Percentiles rank a stretch among this genome's conserved stretches.
phyloP scores from a whole-genome alignment of 2,888 invertebrate species.

The Tortrix viridana region DNA sequence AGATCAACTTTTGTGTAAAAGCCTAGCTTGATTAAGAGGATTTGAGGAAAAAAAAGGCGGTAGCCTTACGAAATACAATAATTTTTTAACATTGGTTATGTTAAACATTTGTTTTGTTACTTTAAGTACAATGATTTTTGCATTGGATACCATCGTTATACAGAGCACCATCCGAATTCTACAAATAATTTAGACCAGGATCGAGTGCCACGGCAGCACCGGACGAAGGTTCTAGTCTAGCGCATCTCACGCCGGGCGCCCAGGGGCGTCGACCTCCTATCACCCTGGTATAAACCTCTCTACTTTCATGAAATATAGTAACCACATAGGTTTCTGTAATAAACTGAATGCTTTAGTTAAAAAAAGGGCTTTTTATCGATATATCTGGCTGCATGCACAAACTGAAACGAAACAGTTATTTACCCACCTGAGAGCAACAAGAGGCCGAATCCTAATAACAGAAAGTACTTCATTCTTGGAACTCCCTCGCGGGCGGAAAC shows the following conservation, averaged over 20 bases:
- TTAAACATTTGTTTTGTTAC: too few species aligned
- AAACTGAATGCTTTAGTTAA: neutral
- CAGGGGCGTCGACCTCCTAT: slow-evolving; percentile 2
- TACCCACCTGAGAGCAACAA: slow-evolving; percentile 70
- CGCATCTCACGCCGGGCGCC: slow-evolving; percentile 9
- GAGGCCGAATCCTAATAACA: slow-evolving; percentile 65
- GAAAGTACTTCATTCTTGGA: slow-evolving; percentile 68
- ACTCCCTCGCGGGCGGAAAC: slow-evolving; percentile 26
- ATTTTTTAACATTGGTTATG: too few species aligned
- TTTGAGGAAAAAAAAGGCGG: too few species aligned
- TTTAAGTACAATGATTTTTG: too few species aligned
- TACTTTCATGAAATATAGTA: neutral
- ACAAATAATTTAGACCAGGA: too few species aligned
- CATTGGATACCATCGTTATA: too few species aligned
- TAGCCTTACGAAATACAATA: too few species aligned
- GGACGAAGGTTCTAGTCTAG: slow-evolving; percentile 35
- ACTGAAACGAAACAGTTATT: slow-evolving; percentile 40
- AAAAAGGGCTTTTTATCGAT: neutral
- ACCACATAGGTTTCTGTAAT: slow-evolving; percentile 3
- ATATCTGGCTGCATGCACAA: slow-evolving; percentile 26
- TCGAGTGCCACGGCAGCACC: slow-evolving; percentile 40
- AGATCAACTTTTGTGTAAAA: too few species aligned
- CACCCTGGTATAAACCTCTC: neutral
- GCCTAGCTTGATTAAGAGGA: too few species aligned
- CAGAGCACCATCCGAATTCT: too few species aligned